These are phyloP conservation scores for Alectoris magna DNA, from an alignment of 2,797 vertebrate species.

Conservation along the genomic window DNA sequence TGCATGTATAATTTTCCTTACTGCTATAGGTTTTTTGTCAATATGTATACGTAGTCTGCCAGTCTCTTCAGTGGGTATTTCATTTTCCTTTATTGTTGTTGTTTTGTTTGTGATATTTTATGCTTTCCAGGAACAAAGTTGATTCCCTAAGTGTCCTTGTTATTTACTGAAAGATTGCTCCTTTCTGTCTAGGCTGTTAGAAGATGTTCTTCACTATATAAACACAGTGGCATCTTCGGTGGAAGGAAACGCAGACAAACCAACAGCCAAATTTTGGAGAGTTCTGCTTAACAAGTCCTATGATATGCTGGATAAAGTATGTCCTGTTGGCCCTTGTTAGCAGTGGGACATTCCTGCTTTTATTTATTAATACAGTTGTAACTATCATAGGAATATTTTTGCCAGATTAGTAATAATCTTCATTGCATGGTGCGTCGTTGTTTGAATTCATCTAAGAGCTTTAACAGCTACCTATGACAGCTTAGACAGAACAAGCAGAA, in stretches of 20 bases:
- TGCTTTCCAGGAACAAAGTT: constrained; percentile 70
- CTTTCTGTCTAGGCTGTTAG: constrained; percentile 84
- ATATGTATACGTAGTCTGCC: not conserved
- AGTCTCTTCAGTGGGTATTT: not conserved
- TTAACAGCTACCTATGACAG: not conserved
- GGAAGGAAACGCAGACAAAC: constrained; percentile 88
- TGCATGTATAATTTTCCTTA: not conserved
- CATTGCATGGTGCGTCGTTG: not conserved
- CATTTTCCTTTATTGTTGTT: not conserved
- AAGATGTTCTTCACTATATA: constrained; percentile 90
- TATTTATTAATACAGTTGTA: not conserved
- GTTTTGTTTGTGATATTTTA: not conserved
- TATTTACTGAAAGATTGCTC: not conserved
- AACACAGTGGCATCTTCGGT: constrained; percentile 86
- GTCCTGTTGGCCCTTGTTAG: not conserved
- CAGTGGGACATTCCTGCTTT: not conserved
- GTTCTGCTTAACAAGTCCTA: constrained; percentile 93
- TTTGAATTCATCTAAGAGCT: not conserved
- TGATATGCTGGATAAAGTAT: constrained; percentile 93
- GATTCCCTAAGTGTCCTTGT: not conserved
- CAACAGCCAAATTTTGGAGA: constrained; percentile 94
- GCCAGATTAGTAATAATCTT: not conserved
- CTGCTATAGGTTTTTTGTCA: not conserved
- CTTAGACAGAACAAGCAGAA: not conserved
- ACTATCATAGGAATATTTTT: not conserved